A percentile compares a stretch with the other conserved stretches of the same genome.
These are phyloP conservation scores for Emydoidea blandingii DNA, from an alignment of 2,797 vertebrate species.

Conservation along the genomic window DNA sequence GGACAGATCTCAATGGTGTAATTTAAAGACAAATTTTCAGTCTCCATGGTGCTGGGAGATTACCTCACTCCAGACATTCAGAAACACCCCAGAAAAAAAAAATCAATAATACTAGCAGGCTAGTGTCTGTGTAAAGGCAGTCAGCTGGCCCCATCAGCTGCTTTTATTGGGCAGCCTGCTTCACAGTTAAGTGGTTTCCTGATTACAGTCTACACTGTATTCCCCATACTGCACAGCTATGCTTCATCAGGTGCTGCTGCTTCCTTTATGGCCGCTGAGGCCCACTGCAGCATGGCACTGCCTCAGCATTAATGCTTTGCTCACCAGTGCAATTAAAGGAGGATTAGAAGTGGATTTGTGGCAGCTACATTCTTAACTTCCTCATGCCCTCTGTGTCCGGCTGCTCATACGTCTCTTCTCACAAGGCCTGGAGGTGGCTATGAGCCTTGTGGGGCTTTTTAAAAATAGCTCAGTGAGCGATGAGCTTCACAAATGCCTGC, in stretches of 20 bases:
- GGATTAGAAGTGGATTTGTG: conserved; percentile 47
- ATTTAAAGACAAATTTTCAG: background rate
- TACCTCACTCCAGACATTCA: background rate
- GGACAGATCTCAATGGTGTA: background rate
- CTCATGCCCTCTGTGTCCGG: background rate
- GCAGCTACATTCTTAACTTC: background rate
- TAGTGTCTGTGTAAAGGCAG: conserved; percentile 30
- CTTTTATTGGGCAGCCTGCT: conserved; percentile 32
- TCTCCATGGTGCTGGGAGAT: background rate
- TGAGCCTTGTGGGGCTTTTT: background rate
- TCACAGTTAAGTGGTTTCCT: conserved; percentile 51
- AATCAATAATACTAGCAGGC: conserved; percentile 17
- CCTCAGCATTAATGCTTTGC: background rate
- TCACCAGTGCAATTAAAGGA: background rate
- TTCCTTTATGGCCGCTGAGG: conserved; percentile 1
- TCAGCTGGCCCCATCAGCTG: conserved; percentile 54
- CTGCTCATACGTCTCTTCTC: background rate
- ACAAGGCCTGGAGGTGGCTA: background rate
- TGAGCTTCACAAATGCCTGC: background rate
- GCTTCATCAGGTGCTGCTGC: conserved; percentile 23
- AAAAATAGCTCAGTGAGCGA: background rate
- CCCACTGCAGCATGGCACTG: background rate
- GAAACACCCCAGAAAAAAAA: background rate
- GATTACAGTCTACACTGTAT: conserved; percentile 41
- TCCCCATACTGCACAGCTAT: background rate